Evolutionary conservation across 1,140 invertebrate species (phyloP).

Genomic region (Trachelipus rathkii): DNA sequence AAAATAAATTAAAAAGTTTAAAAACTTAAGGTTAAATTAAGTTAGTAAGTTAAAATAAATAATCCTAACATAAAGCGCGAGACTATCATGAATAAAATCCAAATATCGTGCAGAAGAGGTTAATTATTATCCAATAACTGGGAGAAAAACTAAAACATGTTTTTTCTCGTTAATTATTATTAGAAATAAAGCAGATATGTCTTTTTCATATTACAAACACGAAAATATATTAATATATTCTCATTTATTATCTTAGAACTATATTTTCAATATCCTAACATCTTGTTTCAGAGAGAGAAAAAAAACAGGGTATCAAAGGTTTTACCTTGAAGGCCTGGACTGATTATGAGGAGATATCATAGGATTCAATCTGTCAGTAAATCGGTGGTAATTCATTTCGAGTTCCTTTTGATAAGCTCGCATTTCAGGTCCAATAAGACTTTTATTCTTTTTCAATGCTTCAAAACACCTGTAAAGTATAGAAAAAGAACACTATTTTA

Average conservation of each 20-base stretch:
- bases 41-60: too few species aligned
- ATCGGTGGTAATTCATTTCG: conserved; percentile 83
- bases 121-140: neutral
- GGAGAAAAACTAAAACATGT: neutral
- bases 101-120: too few species aligned
- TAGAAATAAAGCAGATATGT: neutral
- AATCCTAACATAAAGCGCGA: too few species aligned
- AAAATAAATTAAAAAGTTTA: too few species aligned
- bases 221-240: conserved; percentile 1
- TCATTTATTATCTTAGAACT: neutral
- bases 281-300: neutral
- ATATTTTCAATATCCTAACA: neutral
- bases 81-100: too few species aligned
- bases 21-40: too few species aligned
- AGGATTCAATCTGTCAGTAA: conserved; percentile 77
- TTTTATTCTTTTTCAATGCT: conserved; percentile 87
- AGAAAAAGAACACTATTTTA: too few species aligned
- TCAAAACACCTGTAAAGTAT: conserved; percentile 69
- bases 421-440: conserved; percentile 85
- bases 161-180: neutral
- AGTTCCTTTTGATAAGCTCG: conserved; percentile 91
- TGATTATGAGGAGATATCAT: conserved; percentile 53
- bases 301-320: neutral
- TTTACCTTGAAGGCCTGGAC: conserved; percentile 1
- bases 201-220: neutral